These are phyloP conservation scores for Coptodon rendalli DNA, from an alignment of 2,113 vertebrate species.

Conservation along the genomic window DNA sequence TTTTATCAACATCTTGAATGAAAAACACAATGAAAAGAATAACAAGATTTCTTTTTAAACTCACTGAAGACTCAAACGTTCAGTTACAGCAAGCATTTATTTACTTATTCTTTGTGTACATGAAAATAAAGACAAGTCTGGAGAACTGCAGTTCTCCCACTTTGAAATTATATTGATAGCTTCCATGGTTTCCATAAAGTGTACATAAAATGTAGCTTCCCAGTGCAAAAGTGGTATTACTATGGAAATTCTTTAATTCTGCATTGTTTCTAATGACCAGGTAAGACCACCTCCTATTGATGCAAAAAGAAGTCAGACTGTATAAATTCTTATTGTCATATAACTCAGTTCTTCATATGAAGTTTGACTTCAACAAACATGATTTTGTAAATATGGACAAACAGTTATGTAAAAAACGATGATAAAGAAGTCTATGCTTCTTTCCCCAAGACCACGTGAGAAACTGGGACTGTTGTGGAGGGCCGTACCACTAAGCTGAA, in stretches of 20 bases:
- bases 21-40: background rate
- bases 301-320: background rate
- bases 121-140: background rate
- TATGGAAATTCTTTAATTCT: background rate
- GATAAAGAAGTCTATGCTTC: background rate
- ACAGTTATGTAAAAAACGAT: background rate
- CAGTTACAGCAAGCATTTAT: background rate
- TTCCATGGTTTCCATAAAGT: background rate
- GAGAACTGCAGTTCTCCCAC: background rate
- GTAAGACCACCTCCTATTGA: background rate
- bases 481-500: background rate
- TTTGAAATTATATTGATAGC: background rate
- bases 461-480: background rate
- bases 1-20: background rate
- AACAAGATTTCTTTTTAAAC: background rate
- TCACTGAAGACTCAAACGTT: background rate
- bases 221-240: background rate
- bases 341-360: background rate
- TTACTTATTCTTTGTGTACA: background rate
- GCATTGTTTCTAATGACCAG: background rate
- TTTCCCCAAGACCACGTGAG: background rate
- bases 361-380: background rate
- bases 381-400: background rate
- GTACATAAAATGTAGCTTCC: background rate
- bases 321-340: background rate